Percentiles rank a stretch among this genome's conserved stretches.
Evolutionary conservation across 2,888 invertebrate species (phyloP).

Genomic region (Drosophila hamatofila): DNA sequence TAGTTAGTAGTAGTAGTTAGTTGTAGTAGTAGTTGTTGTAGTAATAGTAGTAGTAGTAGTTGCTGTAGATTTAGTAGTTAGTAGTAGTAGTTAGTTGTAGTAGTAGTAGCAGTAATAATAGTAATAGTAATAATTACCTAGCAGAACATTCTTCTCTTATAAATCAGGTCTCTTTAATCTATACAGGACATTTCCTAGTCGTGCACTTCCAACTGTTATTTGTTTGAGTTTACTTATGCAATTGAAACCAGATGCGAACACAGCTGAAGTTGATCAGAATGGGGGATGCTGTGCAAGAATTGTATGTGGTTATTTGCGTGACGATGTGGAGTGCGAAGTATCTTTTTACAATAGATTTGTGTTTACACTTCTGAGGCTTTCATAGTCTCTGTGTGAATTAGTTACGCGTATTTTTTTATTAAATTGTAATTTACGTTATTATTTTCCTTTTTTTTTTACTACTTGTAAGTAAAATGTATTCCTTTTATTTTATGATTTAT

Average conservation of each 20-base stretch:
- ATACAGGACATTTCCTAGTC: neutral
- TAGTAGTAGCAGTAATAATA: too few relatives aligned
- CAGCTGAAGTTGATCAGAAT: neutral
- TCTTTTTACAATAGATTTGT: constrained; percentile 3
- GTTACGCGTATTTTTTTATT: neutral
- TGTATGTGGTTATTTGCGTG: constrained; percentile 17
- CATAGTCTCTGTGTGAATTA: neutral
- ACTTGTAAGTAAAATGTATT: neutral
- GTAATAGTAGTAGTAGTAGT: too few relatives aligned
- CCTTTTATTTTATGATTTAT: too few relatives aligned
- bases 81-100: too few relatives aligned
- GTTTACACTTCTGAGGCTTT: neutral
- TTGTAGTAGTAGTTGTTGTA: too few relatives aligned
- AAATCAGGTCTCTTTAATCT: neutral
- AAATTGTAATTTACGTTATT: neutral
- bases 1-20: too few relatives aligned
- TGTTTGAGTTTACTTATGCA: constrained; percentile 5
- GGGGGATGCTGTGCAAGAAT: neutral
- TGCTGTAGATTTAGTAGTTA: too few relatives aligned
- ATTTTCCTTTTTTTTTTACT: neutral
- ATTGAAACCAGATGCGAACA: constrained; percentile 32
- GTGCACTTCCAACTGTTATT: neutral
- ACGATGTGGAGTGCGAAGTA: neutral
- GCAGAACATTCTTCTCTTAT: neutral
- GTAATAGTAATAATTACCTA: too few relatives aligned